Evolutionary conservation across 2,797 vertebrate genomes (phyloP).

Genomic region (Neosalanx taihuensis): DNA sequence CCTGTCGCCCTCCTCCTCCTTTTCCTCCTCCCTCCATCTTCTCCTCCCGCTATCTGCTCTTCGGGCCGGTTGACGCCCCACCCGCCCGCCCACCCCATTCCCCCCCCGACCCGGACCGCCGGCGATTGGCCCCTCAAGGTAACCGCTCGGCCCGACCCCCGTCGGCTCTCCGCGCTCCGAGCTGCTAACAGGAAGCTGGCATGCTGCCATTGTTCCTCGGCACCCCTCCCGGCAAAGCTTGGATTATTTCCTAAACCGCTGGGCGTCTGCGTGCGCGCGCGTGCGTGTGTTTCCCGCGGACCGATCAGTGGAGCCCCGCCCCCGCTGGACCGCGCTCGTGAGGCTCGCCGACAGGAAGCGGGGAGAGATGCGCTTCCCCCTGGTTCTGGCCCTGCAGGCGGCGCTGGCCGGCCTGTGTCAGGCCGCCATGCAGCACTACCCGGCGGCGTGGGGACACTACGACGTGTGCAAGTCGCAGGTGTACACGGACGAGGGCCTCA

Average conservation of each 20-base stretch:
- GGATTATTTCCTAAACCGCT: slow-evolving; percentile 46
- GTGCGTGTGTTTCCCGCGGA: slow-evolving; percentile 48
- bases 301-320: slow-evolving; percentile 36
- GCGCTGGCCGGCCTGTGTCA: slow-evolving; percentile 86
- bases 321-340: neutral
- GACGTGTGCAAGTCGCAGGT: slow-evolving; percentile 95
- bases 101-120: neutral
- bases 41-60: slow-evolving; percentile 54
- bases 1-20: slow-evolving; percentile 46
- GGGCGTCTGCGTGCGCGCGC: slow-evolving; percentile 16
- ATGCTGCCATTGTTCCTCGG: slow-evolving; percentile 75
- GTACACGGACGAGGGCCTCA: slow-evolving; percentile 91
- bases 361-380: slow-evolving; percentile 87
- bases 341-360: slow-evolving; percentile 28
- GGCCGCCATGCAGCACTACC: slow-evolving; percentile 86
- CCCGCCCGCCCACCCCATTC: slow-evolving; percentile 32
- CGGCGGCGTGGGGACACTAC: slow-evolving; percentile 94
- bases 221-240: slow-evolving; percentile 52
- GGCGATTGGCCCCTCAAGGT: neutral
- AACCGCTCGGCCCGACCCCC: slow-evolving; percentile 6
- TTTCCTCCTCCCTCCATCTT: slow-evolving; percentile 42
- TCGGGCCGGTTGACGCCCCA: slow-evolving; percentile 37
- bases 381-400: slow-evolving; percentile 86
- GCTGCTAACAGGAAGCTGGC: slow-evolving; percentile 51
- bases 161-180: neutral